Evolutionary conservation across 2,797 vertebrate genomes (phyloP).

Genomic region (Picus viridis): DNA sequence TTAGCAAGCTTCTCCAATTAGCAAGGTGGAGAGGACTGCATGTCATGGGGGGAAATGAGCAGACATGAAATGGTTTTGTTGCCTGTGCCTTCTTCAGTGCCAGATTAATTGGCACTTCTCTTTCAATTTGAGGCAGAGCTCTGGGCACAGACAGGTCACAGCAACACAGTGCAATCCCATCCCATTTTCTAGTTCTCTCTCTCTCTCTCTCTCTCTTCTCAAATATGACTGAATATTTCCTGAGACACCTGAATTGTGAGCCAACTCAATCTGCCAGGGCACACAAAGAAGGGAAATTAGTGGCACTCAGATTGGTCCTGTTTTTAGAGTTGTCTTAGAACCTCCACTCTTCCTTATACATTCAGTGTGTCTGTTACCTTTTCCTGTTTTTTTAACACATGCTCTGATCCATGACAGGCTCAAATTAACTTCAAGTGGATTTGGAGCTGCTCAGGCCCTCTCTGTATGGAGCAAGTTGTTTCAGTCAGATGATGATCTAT

Average conservation of each 20-base stretch:
- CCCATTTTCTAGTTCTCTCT: conserved; percentile 10
- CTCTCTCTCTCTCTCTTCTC: neutral
- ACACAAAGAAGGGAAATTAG: neutral
- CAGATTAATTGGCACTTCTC: conserved; percentile 61
- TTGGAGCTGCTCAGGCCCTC: neutral
- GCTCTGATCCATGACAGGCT: neutral
- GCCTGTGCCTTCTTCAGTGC: neutral
- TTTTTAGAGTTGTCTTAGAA: neutral
- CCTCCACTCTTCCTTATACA: neutral
- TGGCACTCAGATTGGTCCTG: neutral
- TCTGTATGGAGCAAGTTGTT: neutral
- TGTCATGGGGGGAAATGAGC: conserved; percentile 14
- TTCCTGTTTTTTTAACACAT: neutral
- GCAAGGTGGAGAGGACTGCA: conserved; percentile 23
- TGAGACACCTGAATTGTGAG: neutral
- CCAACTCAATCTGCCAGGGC: neutral
- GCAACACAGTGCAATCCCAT: neutral
- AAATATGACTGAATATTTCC: conserved; percentile 21
- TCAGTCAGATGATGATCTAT: neutral
- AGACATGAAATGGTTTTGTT: conserved; percentile 23
- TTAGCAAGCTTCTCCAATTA: conserved; percentile 53
- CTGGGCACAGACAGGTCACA: conserved; percentile 22
- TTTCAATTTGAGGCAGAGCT: conserved; percentile 50
- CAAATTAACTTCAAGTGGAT: neutral
- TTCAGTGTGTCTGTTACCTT: neutral